phyloP scores from a whole-genome alignment of 2,797 vertebrate genomes.

The Chloroceryle inda region DNA sequence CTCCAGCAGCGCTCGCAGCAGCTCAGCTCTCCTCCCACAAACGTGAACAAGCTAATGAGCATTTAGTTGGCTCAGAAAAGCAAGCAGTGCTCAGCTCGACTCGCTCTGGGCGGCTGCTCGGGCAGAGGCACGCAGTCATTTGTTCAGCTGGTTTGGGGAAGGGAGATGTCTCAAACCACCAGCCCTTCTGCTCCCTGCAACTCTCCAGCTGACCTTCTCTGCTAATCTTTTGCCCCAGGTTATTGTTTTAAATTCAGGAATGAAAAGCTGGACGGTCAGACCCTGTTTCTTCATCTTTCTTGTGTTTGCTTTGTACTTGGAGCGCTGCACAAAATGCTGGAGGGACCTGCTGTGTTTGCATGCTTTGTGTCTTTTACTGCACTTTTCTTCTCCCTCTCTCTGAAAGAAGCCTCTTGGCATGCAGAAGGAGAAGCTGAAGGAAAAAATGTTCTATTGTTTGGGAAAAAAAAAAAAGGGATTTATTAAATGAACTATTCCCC shows the following conservation, averaged over 20 bases:
- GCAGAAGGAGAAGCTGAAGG: not conserved
- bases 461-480: not conserved
- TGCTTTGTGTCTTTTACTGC: not conserved
- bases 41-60: not conserved
- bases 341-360: not conserved
- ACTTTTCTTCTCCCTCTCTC: not conserved
- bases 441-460: not conserved
- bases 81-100: not conserved
- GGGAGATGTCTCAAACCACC: not conserved
- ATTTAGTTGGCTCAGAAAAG: not conserved
- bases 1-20: accelerated
- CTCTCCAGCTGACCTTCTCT: not conserved
- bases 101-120: not conserved
- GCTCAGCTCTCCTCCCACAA: not conserved
- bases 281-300: not conserved
- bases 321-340: not conserved
- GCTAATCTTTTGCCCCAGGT: conserved; percentile 19
- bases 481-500: not conserved
- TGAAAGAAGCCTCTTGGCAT: not conserved
- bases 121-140: not conserved
- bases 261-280: not conserved
- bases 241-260: conserved; percentile 57
- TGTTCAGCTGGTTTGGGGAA: conserved; percentile 18
- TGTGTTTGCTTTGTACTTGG: conserved; percentile 43
- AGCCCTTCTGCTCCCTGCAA: not conserved